Evolutionary conservation across 2,888 invertebrate species (phyloP), one percentile per base, ranked within the genome.

Genomic region (Sarcophaga carnaria): DNA sequence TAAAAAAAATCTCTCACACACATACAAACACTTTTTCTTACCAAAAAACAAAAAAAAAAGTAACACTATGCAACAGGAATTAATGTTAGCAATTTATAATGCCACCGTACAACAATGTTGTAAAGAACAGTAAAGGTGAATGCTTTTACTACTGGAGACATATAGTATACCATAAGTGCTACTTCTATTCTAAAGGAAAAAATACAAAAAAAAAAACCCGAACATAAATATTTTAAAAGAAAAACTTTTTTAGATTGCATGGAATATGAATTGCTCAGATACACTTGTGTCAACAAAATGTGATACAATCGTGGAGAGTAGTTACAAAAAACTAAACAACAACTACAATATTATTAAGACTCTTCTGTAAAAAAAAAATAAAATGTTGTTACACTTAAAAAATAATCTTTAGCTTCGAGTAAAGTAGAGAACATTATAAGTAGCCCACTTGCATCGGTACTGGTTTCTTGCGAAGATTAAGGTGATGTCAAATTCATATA

Each of bases 51-150:
- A 22, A n/a, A 60, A n/a, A 64, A 70, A 25, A 37, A 64, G 54
- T 79, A 70, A 83, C 45, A 25, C 63, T 37, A 37, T 37, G 37
- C 59, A 86, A 75, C 74, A 74, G 80, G 71, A 87, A 88, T 88
- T 88, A 89, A 89, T 89, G 82, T 76, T 72, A 60, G 85, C 84
- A 83, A 88, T 89, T 89, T 89, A 87, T 86, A 79, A 85, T 70
- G 83, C 63, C 80, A 75, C 74, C 64, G 59, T 27, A 60, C 59
- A 80, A 88, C 86, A 87, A 78, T 88, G 87, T 88, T 88, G 87
- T 84, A 79, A 49, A 72, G 17, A 67, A 80, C 64, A 74, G 63
- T 75, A 12, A 17, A 8, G 20, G 47, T 49, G 22, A 69, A 54
- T 37, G 37, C 10, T 37, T 37, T 37, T 37, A 37, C 37, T 2